Percentiles rank a stretch among this genome's conserved stretches.
Evolutionary conservation across 2,113 vertebrate species (phyloP).

Genomic region (Myrmecobius fasciatus): DNA sequence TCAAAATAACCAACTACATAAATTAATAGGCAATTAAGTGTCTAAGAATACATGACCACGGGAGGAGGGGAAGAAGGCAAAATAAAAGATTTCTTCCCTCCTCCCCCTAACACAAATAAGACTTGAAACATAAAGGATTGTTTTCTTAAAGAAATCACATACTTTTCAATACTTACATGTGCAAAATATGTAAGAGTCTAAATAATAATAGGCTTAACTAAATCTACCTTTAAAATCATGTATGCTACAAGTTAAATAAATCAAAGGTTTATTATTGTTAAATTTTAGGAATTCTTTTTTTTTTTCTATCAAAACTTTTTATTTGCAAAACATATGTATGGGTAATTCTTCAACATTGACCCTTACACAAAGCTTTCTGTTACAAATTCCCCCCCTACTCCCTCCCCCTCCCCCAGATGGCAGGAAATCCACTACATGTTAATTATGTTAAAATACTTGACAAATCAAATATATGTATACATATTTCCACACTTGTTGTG

Average conservation of each 20-base stretch:
- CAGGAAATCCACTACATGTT: no score
- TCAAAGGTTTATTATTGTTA: not conserved
- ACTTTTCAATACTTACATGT: not conserved
- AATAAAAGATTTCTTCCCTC: not conserved
- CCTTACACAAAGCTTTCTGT: no score
- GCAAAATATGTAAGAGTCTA: not conserved
- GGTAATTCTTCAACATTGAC: no score
- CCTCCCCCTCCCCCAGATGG: no score
- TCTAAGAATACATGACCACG: not conserved
- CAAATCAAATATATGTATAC: no score
- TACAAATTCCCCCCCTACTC: no score
- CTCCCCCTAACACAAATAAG: not conserved
- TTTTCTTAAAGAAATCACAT: not conserved
- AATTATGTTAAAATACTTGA: no score
- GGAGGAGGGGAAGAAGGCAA: not conserved
- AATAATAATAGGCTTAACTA: not conserved
- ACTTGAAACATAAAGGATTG: not conserved
- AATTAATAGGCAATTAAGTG: not conserved
- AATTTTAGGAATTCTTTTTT: slow-evolving; percentile 29
- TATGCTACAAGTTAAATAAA: not conserved
- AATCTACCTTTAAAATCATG: not conserved
- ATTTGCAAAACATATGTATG: no score
- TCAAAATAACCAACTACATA: no score
- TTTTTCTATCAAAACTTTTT: no score
- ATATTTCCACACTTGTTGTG: no score